Evolutionary conservation across 2,888 invertebrate species (phyloP).

Genomic region (Synanthedon tipuliformis): DNA sequence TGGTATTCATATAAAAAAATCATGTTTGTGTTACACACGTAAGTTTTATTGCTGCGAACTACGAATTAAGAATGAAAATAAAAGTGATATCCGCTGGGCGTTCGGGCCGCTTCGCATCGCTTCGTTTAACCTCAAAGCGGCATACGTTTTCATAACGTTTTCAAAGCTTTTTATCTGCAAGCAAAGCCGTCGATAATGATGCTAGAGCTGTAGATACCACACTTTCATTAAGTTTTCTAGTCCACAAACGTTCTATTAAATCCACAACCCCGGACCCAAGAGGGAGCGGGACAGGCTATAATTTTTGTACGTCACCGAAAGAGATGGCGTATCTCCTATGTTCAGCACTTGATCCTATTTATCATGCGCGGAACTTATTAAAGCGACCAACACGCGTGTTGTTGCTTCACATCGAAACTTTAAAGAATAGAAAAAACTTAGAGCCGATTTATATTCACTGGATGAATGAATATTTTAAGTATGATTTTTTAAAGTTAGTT

Average conservation of each 20-base stretch:
- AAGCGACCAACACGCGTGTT: constrained; percentile 55
- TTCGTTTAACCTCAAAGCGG: constrained; percentile 37
- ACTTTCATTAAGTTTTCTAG: constrained; percentile 60
- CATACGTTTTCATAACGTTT: constrained; percentile 50
- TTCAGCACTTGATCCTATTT: constrained; percentile 60
- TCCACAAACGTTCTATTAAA: constrained; percentile 41
- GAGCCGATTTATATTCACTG: constrained; percentile 21
- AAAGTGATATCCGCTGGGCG: constrained; percentile 14
- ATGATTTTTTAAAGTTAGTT: no score
- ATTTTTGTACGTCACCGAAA: constrained; percentile 10
- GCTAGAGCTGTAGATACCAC: constrained; percentile 38
- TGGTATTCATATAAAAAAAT: no score
- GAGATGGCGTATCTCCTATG: constrained; percentile 12
- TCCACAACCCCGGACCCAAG: constrained; percentile 27
- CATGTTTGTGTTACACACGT: neutral
- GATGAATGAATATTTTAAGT: no score
- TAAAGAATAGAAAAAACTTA: constrained; percentile 33
- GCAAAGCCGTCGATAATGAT: constrained; percentile 60
- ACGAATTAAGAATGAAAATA: constrained; percentile 16
- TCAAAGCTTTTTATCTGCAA: constrained; percentile 47
- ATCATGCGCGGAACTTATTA: constrained; percentile 62
- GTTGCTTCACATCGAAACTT: constrained; percentile 41
- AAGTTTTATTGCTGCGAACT: neutral
- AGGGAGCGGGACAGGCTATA: constrained; percentile 22
- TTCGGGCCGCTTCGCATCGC: constrained; percentile 17